Base-by-base conservation (phyloP, 2,888 invertebrate genomes). In the Oscheius sp. region DNA sequence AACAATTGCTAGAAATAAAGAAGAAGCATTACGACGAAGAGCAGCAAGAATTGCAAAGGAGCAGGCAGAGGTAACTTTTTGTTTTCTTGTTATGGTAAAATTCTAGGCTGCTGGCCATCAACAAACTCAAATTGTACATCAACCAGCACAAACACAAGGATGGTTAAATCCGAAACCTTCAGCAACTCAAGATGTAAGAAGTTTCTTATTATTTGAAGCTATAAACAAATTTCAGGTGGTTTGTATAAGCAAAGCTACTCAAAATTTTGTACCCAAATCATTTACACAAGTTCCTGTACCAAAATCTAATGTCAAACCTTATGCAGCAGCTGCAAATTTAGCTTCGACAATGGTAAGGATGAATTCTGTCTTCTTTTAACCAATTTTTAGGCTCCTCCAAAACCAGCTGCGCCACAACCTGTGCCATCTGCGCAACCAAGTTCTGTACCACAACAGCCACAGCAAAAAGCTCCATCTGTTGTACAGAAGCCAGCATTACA, bases 1-100 rank as follows among this genome's bases (percentile, higher is more conserved):
- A 12, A 23, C 68, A 35, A 78, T 84, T 25, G 81, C 76, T 2
- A 29, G 71, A 69, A 84, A 84, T 63, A 73, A 76, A 66, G 85
- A 75, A 63, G 74, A 79, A 29, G 85, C 83, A 6, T 16, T 78
- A 58, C 72, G 64, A 56, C 72, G 71, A 27, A 79, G 75, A 6
- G 82, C 76, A 1, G 61, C 49, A 2, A 25, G 70, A 6, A 72
- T 53, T 23, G 79, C 63, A 45, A 59, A 63, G 21, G 76, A 76
- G 41, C 58, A 59, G 56, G 76, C 58, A 68, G 72, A 69, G 18
- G 61, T 58, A 16, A 53, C 49, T 63, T 18, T 16, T 41, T 6
- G 45, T 46, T 59, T 59, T 29, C 18, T 29, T 35, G 16, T 35
- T 6, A 59, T 59, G 45, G 9, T 45, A 16, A 16, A 45, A 45